Conservation (phyloP, 1,140 invertebrate genomes). For the Octopus sinensis region DNA sequence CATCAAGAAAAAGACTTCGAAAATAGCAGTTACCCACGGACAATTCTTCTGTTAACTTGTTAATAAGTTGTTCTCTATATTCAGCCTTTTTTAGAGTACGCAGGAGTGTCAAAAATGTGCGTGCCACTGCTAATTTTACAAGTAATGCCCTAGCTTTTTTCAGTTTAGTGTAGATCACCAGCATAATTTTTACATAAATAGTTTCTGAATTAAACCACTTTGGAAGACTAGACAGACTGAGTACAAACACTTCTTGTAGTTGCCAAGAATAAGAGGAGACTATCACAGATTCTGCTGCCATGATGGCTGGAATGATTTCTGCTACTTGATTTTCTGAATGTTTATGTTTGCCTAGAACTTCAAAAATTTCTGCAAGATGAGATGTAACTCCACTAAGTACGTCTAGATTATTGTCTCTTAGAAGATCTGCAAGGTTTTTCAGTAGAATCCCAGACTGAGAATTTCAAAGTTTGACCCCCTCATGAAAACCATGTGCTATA, state of each 20-base stretch:
- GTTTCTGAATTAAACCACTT: conserved; percentile 67
- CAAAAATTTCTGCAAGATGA: conserved; percentile 62
- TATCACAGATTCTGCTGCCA: conserved; percentile 67
- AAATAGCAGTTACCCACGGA: conserved; percentile 65
- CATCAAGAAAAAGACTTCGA: conserved; percentile 67
- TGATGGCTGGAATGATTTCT: conserved; percentile 65
- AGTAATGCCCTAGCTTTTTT: conserved; percentile 62
- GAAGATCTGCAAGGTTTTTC: conserved; percentile 63
- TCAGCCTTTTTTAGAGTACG: too few relatives aligned
- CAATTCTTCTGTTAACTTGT: conserved; percentile 56
- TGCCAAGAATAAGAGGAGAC: conserved; percentile 68
- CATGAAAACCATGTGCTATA: conserved; percentile 65
- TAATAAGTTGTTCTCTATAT: too few relatives aligned
- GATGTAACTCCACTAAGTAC: conserved; percentile 60
- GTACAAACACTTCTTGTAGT: conserved; percentile 65
- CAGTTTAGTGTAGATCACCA: conserved; percentile 65
- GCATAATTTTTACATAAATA: conserved; percentile 70
- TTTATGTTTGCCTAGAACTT: conserved; percentile 57
- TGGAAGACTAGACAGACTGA: conserved; percentile 67
- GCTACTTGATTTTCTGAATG: conserved; percentile 57
- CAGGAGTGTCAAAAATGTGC: too few relatives aligned
- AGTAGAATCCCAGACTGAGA: conserved; percentile 61
- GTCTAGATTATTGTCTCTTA: conserved; percentile 69
- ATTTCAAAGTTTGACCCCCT: conserved; percentile 65
- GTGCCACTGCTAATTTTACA: too few relatives aligned